Base-by-base conservation (phyloP, 1,140 invertebrate species). In the Chymomyza costata region DNA sequence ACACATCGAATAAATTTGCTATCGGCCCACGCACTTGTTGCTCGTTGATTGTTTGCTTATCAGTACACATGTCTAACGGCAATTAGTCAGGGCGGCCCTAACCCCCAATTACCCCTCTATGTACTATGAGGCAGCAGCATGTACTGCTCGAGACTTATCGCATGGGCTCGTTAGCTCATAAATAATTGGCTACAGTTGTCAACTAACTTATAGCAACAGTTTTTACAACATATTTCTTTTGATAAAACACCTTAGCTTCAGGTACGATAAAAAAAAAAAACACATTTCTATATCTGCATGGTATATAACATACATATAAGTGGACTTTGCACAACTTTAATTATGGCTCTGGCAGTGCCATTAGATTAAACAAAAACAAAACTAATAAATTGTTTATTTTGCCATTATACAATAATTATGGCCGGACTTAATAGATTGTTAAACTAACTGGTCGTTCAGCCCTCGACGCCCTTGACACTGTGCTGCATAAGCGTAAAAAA, bases 391-490 rank as follows among this genome's bases (percentile, higher is more conserved):
- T 41, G 43, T 59, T 54, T 47, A 48, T 47, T 53, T 43, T 59
- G 50, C 17, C 47, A 54, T 59, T 60, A 32, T 45, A 52, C n/a
- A n/a, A n/a, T n/a, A n/a, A n/a, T n/a, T n/a, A n/a, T n/a, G n/a
- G n/a, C n/a, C n/a, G n/a, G 64, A 64, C 40, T 55, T 39, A 62
- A n/a, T 32, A 30, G 2, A 25, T 41, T 54, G 46, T 41, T 28
- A 15, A 50, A 50, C 21, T 25, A 8, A 41, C 39, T 60, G 59
- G 34, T 48, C 59, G 44, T 51, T 19, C 41, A 31, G 65, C 56
- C 8, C 21, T n/a, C 32, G 66, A 40, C 46, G 71, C 74, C 71
- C 71, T 78, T 78, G 71, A 78, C 71, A 73, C 67, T 67, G 32
- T 30, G 31, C 6, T 48, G 34, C 35, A 25, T 8, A 25, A 25